These are phyloP conservation scores for Morone chrysops DNA, from an alignment of 2,113 vertebrate species.

Conservation along the genomic window DNA sequence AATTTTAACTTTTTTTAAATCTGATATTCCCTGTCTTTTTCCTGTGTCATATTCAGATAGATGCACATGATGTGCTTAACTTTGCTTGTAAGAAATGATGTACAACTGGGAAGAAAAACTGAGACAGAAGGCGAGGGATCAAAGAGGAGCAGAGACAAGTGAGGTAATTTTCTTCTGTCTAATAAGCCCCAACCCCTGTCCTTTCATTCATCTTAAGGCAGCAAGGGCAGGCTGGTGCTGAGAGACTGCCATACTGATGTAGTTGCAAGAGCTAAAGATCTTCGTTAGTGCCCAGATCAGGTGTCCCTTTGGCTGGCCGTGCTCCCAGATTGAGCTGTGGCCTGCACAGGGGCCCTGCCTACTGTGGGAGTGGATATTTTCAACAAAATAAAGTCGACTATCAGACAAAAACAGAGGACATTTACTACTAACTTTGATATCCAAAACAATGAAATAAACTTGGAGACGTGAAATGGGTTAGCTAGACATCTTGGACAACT, in stretches of 20 bases:
- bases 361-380: constrained; percentile 23
- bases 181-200: constrained; percentile 26
- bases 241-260: constrained; percentile 32
- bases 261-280: constrained; percentile 59
- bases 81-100: background rate
- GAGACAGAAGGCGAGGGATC: background rate
- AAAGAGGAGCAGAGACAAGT: constrained; percentile 45
- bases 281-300: constrained; percentile 66
- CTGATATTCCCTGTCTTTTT: background rate
- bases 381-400: constrained; percentile 48
- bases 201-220: constrained; percentile 37
- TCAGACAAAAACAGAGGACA: constrained; percentile 21
- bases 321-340: constrained; percentile 33
- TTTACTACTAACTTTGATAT: no score
- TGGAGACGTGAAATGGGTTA: background rate
- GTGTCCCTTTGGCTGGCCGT: constrained; percentile 55
- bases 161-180: constrained; percentile 37
- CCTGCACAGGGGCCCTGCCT: background rate
- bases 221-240: constrained; percentile 25
- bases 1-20: background rate
- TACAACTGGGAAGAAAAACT: background rate
- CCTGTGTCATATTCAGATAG: background rate
- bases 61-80: background rate
- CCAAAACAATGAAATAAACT: background rate
- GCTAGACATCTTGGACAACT: no score